phyloP scores from a whole-genome alignment of 2,888 invertebrate genomes.

The Caenorhabditis macrosperma region DNA sequence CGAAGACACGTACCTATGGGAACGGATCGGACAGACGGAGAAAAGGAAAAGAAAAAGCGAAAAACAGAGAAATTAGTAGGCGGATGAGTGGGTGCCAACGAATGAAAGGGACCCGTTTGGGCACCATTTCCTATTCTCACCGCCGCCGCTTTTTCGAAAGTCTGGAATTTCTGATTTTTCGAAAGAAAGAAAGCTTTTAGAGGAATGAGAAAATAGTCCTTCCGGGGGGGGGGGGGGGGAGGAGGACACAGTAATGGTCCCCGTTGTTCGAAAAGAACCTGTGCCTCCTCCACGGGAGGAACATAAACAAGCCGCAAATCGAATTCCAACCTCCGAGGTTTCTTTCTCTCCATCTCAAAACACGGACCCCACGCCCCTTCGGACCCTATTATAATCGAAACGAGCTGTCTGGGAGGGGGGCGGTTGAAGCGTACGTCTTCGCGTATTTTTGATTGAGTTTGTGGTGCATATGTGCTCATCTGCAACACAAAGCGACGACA shows the following conservation, averaged over 20 bases:
- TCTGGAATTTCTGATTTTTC: slow-evolving; percentile 25
- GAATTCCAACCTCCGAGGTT: slow-evolving; percentile 5
- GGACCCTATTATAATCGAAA: slow-evolving; percentile 58
- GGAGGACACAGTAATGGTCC: not conserved
- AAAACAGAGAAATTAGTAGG: slow-evolving; percentile 21
- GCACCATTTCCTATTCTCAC: not conserved
- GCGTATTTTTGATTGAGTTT: slow-evolving; percentile 57
- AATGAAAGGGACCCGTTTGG: slow-evolving; percentile 6
- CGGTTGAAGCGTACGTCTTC: slow-evolving; percentile 36
- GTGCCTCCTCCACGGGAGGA: slow-evolving; percentile 3
- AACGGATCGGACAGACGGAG: not conserved
- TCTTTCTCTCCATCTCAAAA: slow-evolving; percentile 31
- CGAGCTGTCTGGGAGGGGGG: slow-evolving; percentile 32
- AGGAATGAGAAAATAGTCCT: slow-evolving; percentile 13
- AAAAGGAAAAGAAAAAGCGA: no score
- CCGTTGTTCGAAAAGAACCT: not conserved
- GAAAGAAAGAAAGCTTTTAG: slow-evolving; percentile 5
- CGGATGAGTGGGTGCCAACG: slow-evolving; percentile 37
- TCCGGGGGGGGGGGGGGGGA: no score
- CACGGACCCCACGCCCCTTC: slow-evolving; percentile 9
- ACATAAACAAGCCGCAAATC: slow-evolving; percentile 20
- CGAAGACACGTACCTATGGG: slow-evolving; percentile 26
- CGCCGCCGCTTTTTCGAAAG: slow-evolving; percentile 1
- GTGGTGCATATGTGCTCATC: slow-evolving; percentile 58
- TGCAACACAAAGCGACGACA: slow-evolving; percentile 36